phyloP scores from a whole-genome alignment of 1,140 invertebrate species.

The Rhagoletis zephyria region DNA sequence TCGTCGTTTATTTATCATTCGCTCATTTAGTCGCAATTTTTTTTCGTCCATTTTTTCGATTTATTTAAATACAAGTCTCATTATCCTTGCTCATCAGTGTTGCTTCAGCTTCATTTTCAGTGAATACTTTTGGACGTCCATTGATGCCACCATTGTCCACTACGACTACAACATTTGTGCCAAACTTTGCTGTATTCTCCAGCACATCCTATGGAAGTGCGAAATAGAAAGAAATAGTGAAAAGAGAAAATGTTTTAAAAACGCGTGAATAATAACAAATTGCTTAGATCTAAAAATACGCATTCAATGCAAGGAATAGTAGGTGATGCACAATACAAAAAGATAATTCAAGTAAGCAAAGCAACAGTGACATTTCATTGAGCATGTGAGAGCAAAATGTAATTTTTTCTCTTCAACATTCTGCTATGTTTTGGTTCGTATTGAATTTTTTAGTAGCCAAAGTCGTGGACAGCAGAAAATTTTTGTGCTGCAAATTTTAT shows the following conservation, averaged over 20 bases:
- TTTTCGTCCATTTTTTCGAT: background rate
- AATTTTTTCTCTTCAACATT: background rate
- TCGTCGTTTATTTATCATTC: background rate
- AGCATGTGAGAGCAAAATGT: background rate
- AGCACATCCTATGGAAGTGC: constrained; percentile 3
- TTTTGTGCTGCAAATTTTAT: background rate
- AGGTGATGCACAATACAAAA: background rate
- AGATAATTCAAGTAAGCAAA: background rate
- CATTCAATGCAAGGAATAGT: background rate
- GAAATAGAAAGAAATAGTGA: background rate
- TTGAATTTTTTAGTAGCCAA: background rate
- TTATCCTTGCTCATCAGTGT: constrained; percentile 54
- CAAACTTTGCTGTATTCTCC: constrained; percentile 18
- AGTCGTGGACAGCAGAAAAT: background rate
- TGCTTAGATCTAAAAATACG: background rate
- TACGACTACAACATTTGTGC: constrained; percentile 57
- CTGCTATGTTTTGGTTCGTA: background rate
- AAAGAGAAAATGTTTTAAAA: background rate
- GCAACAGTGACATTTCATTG: background rate
- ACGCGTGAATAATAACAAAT: constrained; percentile 31
- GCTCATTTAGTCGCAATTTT: background rate
- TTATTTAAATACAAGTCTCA: constrained; percentile 58
- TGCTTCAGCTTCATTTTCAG: constrained; percentile 57
- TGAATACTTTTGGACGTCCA: constrained; percentile 57
- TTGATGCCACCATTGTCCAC: constrained; percentile 57